A percentile compares a stretch with the other conserved stretches of the same genome.
Evolutionary conservation across 2,797 vertebrate genomes (phyloP).

Genomic region (Parambassis ranga): DNA sequence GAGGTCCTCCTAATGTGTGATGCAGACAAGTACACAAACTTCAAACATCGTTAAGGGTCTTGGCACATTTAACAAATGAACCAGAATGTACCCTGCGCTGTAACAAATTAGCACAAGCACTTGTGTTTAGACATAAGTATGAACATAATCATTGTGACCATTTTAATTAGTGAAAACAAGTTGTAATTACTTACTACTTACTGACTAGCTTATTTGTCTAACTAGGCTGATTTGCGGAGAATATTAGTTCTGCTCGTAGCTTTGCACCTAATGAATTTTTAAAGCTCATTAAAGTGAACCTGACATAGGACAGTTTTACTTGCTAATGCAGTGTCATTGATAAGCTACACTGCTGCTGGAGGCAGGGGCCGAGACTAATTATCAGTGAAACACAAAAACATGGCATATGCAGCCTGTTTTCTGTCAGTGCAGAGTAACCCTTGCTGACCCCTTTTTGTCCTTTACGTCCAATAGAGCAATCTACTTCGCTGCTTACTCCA

Average conservation of each 20-base stretch:
- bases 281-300: slow-evolving; percentile 32
- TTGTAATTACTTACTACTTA: not conserved
- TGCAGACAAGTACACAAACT: not conserved
- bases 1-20: slow-evolving; percentile 5
- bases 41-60: not conserved
- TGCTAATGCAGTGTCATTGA: slow-evolving; percentile 26
- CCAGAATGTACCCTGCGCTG: not conserved
- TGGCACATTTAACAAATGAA: not conserved
- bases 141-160: not conserved
- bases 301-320: slow-evolving; percentile 2
- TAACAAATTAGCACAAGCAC: not conserved
- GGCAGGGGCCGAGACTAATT: slow-evolving; percentile 5
- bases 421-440: not conserved
- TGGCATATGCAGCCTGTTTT: not conserved
- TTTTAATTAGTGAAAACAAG: slow-evolving; percentile 26
- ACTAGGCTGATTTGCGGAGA: not conserved
- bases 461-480: slow-evolving; percentile 87
- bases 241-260: not conserved
- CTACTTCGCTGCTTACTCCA: slow-evolving; percentile 98
- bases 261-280: slow-evolving; percentile 2
- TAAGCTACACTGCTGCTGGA: not conserved
- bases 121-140: not conserved
- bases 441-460: slow-evolving; percentile 1
- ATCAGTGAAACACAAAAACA: not conserved
- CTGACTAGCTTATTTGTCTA: slow-evolving; percentile 10